phyloP scores from a whole-genome alignment of 2,888 invertebrate species.

The Scaptodrosophila latifasciaeformis region DNA sequence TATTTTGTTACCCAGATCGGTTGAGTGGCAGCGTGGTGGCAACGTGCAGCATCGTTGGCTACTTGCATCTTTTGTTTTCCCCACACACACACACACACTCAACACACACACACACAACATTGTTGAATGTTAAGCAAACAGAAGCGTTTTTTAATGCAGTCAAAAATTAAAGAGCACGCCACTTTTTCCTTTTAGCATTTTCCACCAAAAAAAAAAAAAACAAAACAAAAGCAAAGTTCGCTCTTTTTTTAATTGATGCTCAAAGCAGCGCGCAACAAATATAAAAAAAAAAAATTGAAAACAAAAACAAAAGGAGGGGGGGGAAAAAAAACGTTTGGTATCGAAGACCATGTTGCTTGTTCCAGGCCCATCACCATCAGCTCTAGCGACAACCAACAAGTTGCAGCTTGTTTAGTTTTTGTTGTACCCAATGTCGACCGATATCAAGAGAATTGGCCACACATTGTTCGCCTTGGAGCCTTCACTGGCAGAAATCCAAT shows the following conservation, averaged over 20 bases:
- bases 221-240: neutral
- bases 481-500: neutral
- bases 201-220: too few species aligned
- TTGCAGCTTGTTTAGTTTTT: neutral
- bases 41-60: conserved; percentile 21
- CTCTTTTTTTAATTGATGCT: conserved; percentile 2
- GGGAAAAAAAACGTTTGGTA: too few species aligned
- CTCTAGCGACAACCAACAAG: neutral
- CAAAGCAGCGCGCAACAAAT: neutral
- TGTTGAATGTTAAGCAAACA: too few species aligned
- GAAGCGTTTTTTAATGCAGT: neutral
- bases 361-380: neutral
- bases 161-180: conserved; percentile 8
- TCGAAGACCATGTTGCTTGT: neutral
- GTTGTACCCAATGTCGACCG: too few species aligned
- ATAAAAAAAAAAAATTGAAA: too few species aligned
- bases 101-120: too few species aligned
- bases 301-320: too few species aligned
- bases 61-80: conserved; percentile 20
- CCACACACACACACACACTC: too few species aligned
- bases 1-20: conserved; percentile 30
- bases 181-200: conserved; percentile 4
- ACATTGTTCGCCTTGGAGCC: neutral
- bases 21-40: conserved; percentile 26
- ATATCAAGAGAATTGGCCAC: neutral